Evolutionary conservation across 30 jellyfish, hydroid and myxozoan species (phyloP).

Genomic region (Chironex yamaguchii): DNA sequence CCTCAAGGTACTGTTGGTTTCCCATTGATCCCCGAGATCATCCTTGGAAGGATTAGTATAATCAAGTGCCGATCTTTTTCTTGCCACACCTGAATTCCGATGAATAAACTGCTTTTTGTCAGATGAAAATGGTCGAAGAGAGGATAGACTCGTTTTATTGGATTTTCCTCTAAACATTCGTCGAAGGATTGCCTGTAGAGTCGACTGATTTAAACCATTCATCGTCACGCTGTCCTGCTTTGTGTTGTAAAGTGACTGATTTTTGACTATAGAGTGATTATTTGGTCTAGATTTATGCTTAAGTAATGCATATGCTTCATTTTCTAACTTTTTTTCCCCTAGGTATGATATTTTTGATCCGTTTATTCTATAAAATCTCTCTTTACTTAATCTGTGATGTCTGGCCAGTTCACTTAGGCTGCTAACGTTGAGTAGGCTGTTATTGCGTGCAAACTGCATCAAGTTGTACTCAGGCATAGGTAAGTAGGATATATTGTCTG

Average conservation of each 20-base stretch:
- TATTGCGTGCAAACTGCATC: not conserved
- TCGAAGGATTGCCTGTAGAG: no score
- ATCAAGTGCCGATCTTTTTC: not conserved
- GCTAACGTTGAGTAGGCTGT: not conserved
- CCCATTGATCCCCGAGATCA: not conserved
- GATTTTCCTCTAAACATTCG: not conserved
- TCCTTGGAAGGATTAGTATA: not conserved
- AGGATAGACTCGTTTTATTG: not conserved
- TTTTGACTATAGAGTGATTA: not conserved
- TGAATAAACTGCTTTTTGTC: no score
- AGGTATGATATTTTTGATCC: not conserved
- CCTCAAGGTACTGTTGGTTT: not conserved
- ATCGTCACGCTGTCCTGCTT: not conserved
- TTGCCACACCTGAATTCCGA: not conserved
- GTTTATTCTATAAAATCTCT: not conserved
- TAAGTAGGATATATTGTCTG: constrained; percentile 54
- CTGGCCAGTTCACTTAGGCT: not conserved
- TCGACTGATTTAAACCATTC: not conserved
- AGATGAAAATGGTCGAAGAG: no score
- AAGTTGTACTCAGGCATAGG: constrained; percentile 48
- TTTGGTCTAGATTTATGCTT: not conserved
- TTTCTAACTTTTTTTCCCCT: not conserved
- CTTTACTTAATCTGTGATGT: not conserved
- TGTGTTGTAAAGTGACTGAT: not conserved
- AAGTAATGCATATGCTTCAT: not conserved